phyloP scores from a whole-genome alignment of 2,888 invertebrate genomes.

The Rutpela maculata region DNA sequence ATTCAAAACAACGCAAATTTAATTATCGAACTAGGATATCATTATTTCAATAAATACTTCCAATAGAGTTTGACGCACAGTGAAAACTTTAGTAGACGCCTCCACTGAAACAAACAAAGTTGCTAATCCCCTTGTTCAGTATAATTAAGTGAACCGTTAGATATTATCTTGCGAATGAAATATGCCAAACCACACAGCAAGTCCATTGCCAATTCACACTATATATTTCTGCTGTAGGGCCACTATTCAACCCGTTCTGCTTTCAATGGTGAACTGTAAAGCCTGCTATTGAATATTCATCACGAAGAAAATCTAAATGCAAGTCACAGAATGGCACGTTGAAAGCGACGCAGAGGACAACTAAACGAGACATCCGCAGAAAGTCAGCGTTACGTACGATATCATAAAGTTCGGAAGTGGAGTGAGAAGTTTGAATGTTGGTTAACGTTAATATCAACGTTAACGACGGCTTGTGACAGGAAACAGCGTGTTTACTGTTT shows the following conservation, averaged over 20 bases:
- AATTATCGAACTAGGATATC: no score
- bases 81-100: background rate
- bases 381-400: conserved; percentile 12
- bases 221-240: conserved; percentile 10
- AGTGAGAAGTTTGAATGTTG: conserved; percentile 52
- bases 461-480: conserved; percentile 64
- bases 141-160: conserved; percentile 14
- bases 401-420: conserved; percentile 18
- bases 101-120: background rate
- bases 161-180: conserved; percentile 10
- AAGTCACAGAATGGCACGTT: conserved; percentile 5
- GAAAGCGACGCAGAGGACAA: conserved; percentile 26
- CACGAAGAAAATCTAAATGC: conserved; percentile 19
- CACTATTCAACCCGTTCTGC: background rate
- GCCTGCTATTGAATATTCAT: conserved; percentile 29
- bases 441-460: conserved; percentile 63
- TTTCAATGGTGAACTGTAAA: conserved; percentile 15
- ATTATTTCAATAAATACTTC: no score
- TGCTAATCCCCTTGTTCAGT: background rate
- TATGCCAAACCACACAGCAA: conserved; percentile 14
- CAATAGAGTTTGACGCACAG: background rate
- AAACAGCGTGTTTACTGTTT: conserved; percentile 62
- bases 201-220: background rate
- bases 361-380: conserved; percentile 17
- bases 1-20: no score